Base-by-base conservation (phyloP, 2,888 invertebrate species). In the Pristionchus mayeri region DNA sequence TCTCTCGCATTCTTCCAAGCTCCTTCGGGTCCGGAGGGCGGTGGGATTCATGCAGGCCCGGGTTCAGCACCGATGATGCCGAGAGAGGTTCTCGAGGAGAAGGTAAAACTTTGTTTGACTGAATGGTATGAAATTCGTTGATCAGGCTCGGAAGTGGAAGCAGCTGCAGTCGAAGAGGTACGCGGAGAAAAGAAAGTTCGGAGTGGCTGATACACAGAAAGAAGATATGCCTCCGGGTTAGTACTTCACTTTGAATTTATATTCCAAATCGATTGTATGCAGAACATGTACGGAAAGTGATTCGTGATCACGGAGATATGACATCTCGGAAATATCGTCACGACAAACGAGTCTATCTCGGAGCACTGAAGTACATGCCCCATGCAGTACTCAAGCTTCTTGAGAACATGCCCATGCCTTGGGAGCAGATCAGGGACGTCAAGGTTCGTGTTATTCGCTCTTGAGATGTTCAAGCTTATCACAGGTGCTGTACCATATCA, bases 401-500 rank as follows among this genome's bases (percentile, higher is more conserved):
- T 86, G 99, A 99, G 93, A 99, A 99, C 93, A 99, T 99, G 99
- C 99, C 99, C 0, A 99, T 99, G 99, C 99, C 99, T 0, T 99
- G 99, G 99, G 99, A 99, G 93, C 99, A 99, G 94, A 99, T 99
- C 87, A 95, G 99, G 87, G 99, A 99, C 93, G 98, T 98, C 0
- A 96, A 97, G 94, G 98, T 89, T 18, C 67, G 67, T 30, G 24
- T 27, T n/a, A n/a, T n/a, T n/a, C n/a, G n/a, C n/a, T n/a, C n/a
- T n/a, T n/a, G 44, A 44, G 44, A 13, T 24, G 44, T 44, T 9
- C 7, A 44, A 9, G 44, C 44, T 6, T 44, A 9, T 44, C 44
- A 6, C 67, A 87, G 87, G 91, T 97, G 11, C 94, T 99, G 40
- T 99, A 99, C 93, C 99, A 99, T 93, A 98, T 99, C 87, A 99